Evolutionary conservation across 1,140 invertebrate species (phyloP).

Genomic region (Drosophila ironensis): DNA sequence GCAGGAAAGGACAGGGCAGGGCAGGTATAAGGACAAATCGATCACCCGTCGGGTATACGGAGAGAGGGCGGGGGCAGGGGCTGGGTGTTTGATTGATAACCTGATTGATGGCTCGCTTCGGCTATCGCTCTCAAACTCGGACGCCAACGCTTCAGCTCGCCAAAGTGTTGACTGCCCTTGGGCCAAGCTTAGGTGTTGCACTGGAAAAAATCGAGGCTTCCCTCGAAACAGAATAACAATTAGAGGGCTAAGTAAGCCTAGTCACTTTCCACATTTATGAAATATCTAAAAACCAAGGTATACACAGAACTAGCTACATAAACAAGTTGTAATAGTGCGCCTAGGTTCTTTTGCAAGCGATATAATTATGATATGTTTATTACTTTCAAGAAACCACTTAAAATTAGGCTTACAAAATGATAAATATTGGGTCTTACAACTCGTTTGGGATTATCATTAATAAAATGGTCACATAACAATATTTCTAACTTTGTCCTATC

Average conservation of each 20-base stretch:
- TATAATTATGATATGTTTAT: too few species aligned
- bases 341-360: too few species aligned
- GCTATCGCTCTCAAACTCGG: constrained; percentile 8
- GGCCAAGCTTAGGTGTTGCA: not conserved
- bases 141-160: constrained; percentile 10
- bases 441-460: too few species aligned
- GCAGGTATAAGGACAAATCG: constrained; percentile 50
- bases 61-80: not conserved
- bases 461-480: too few species aligned
- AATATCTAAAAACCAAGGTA: not conserved
- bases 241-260: too few species aligned
- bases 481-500: too few species aligned
- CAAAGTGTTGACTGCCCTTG: constrained; percentile 34
- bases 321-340: too few species aligned
- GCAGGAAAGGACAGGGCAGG: not conserved
- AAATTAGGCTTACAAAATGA: too few species aligned
- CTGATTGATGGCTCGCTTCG: constrained; percentile 57
- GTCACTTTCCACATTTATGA: not conserved
- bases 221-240: not conserved
- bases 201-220: not conserved
- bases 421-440: too few species aligned
- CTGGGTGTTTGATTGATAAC: constrained; percentile 58
- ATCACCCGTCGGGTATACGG: constrained; percentile 19
- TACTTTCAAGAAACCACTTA: too few species aligned
- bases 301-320: too few species aligned